Evolutionary conservation across 92 coral and sea anemone genomes (phyloP).

Genomic region (Porites cylindrica): DNA sequence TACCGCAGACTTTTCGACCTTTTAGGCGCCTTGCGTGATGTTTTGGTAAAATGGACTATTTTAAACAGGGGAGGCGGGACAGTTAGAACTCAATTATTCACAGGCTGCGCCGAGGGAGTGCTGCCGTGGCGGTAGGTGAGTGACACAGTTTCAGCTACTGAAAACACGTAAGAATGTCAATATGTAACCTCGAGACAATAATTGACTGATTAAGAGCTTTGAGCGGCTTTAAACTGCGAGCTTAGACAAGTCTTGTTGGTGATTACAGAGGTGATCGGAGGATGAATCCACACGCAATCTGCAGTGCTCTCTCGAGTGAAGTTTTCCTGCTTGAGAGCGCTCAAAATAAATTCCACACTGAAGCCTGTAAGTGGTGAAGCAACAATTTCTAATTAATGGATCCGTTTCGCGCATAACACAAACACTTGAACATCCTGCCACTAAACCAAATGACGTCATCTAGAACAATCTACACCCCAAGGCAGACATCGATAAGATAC

Average conservation of each 20-base stretch:
- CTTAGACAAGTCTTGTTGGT: conserved; percentile 45
- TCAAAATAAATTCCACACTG: not conserved
- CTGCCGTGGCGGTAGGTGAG: not conserved
- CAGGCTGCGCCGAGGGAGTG: not conserved
- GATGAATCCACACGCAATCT: conserved; percentile 39
- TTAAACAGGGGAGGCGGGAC: conserved; percentile 16
- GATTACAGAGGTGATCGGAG: conserved; percentile 27
- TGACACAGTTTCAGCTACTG: conserved; percentile 8
- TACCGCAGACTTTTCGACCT: conserved; percentile 23
- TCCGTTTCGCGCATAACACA: conserved; percentile 10
- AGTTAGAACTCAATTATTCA: conserved; percentile 9
- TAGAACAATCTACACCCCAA: conserved; percentile 19
- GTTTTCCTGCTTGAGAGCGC: conserved; percentile 7
- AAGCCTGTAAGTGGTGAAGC: not conserved
- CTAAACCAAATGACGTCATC: conserved; percentile 55
- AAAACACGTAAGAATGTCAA: conserved; percentile 31
- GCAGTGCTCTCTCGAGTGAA: not conserved
- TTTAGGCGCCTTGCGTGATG: conserved; percentile 40
- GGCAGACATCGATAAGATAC: not conserved
- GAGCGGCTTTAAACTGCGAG: conserved; percentile 42
- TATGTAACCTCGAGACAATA: conserved; percentile 13
- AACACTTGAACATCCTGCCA: not conserved
- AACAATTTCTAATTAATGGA: not conserved
- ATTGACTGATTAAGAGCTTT: conserved; percentile 20
- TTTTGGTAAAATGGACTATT: conserved; percentile 2